Evolutionary conservation across 2,888 invertebrate genomes (phyloP).

Genomic region (Drosophila multiciliata): DNA sequence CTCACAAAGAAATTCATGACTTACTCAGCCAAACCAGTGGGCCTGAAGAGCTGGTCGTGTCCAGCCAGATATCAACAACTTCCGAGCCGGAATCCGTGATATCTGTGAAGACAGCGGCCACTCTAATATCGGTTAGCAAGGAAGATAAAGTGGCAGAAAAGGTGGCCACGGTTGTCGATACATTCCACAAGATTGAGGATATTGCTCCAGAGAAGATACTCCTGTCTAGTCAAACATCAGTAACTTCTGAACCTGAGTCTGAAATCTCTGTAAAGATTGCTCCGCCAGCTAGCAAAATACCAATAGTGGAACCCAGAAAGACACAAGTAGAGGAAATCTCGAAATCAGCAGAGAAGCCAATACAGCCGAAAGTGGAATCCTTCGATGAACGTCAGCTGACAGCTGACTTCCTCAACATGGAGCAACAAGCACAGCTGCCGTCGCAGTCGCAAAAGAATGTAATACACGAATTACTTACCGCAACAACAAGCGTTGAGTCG

Average conservation of each 20-base stretch:
- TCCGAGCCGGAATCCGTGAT: slow-evolving; percentile 59
- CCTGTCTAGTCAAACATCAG: slow-evolving; percentile 60
- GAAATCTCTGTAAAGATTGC: slow-evolving; percentile 46
- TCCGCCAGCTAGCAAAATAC: slow-evolving; percentile 51
- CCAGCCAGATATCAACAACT: slow-evolving; percentile 55
- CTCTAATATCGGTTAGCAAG: slow-evolving; percentile 15
- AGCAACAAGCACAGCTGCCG: slow-evolving; percentile 64
- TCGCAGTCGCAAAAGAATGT: slow-evolving; percentile 35
- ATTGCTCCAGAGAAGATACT: slow-evolving; percentile 38
- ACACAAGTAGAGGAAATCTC: slow-evolving; percentile 36
- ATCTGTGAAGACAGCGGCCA: slow-evolving; percentile 44
- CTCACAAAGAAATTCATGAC: slow-evolving; percentile 70
- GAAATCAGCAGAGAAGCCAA: slow-evolving; percentile 28
- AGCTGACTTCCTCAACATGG: slow-evolving; percentile 70
- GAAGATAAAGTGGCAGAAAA: slow-evolving; percentile 48
- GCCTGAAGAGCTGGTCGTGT: slow-evolving; percentile 40
- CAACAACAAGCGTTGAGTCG: slow-evolving; percentile 37
- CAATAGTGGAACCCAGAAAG: slow-evolving; percentile 60
- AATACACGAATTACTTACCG: slow-evolving; percentile 39
- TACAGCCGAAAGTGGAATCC: slow-evolving; percentile 27
- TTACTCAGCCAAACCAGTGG: slow-evolving; percentile 55
- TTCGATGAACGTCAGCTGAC: slow-evolving; percentile 62
- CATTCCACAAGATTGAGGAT: slow-evolving; percentile 69
- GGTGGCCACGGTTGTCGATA: slow-evolving; percentile 54
- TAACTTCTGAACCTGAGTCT: slow-evolving; percentile 62